Evolutionary conservation across 1,140 invertebrate species (phyloP).

Genomic region (Aphis gossypii): DNA sequence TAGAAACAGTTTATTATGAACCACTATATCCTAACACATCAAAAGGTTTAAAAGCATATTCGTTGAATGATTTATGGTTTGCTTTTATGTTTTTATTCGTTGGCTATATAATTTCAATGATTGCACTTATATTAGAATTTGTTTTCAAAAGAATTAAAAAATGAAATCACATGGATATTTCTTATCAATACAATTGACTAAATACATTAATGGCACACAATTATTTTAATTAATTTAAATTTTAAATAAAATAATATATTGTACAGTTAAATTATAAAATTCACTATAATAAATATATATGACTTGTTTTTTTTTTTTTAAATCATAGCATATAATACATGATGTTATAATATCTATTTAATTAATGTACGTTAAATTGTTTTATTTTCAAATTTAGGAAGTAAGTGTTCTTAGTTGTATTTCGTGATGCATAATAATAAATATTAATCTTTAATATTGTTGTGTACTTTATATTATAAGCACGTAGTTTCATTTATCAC

Average conservation of each 20-base stretch:
- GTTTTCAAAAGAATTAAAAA: background rate
- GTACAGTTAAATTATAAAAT: background rate
- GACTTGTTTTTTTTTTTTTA: too few species aligned
- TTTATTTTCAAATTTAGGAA: too few species aligned
- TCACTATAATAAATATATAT: background rate
- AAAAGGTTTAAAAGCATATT: background rate
- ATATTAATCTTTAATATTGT: too few species aligned
- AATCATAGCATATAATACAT: too few species aligned
- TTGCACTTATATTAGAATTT: conserved; percentile 9
- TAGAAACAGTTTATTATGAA: background rate
- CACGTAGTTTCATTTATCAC: too few species aligned
- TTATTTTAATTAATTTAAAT: background rate
- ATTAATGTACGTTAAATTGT: too few species aligned
- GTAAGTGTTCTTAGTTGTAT: too few species aligned
- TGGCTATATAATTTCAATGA: background rate
- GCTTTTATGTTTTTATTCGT: conserved; percentile 31
- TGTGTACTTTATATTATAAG: too few species aligned
- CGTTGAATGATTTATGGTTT: conserved; percentile 49
- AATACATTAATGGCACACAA: background rate
- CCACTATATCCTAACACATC: background rate
- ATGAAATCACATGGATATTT: background rate
- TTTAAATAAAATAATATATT: background rate
- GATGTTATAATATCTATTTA: too few species aligned
- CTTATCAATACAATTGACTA: background rate
- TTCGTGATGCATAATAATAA: too few species aligned